Conservation (phyloP, 2,888 invertebrate species). For the Phaonia tiefii region DNA sequence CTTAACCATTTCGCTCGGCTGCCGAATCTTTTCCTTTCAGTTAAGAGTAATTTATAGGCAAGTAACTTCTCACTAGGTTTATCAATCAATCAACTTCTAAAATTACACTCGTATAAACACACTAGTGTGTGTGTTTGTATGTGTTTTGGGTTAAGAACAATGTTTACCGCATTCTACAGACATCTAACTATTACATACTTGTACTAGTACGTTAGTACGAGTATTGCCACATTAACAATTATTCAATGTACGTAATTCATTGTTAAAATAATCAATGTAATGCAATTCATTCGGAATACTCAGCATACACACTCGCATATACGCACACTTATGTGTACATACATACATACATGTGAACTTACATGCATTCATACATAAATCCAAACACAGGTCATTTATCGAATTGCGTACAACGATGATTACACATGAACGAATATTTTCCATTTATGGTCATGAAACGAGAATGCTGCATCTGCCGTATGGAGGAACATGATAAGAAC, state of each 20-base stretch:
- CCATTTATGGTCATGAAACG: conserved; percentile 42
- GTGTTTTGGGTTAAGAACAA: conserved; percentile 17
- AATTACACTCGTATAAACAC: no score
- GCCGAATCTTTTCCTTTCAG: no score
- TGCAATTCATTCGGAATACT: conserved; percentile 46
- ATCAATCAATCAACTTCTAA: no score
- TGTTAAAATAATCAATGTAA: conserved; percentile 52
- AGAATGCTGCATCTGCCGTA: conserved; percentile 1
- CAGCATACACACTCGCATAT: neutral
- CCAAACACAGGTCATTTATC: conserved; percentile 23
- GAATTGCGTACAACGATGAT: conserved; percentile 24
- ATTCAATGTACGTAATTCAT: conserved; percentile 46
- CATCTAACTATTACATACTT: neutral
- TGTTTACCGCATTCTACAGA: neutral
- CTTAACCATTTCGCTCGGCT: no score
- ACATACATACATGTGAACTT: conserved; percentile 17
- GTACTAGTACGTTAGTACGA: no score
- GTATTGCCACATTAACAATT: conserved; percentile 40
- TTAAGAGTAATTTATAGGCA: no score
- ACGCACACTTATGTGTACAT: neutral
- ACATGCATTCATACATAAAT: neutral
- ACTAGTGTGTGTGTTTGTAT: neutral
- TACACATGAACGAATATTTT: conserved; percentile 37
- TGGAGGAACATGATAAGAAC: neutral
- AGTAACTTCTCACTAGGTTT: no score